Base-by-base conservation (phyloP, 2,888 invertebrate species). In the Sinopyrophorus schimmeli region DNA sequence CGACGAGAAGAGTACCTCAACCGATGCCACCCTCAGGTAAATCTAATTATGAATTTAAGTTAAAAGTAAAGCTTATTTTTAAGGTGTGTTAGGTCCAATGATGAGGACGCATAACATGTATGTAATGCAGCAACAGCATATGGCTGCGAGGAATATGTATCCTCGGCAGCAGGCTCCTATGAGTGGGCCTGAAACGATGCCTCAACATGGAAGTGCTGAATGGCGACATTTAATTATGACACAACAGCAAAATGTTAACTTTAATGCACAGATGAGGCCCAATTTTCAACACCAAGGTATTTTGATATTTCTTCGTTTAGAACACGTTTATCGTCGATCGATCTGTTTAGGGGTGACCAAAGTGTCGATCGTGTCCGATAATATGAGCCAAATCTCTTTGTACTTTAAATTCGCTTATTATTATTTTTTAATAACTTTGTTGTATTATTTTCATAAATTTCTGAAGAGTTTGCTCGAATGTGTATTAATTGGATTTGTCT, bases 1-100 rank as follows among this genome's bases (percentile, higher is more conserved):
- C 74, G 21, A 82, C 83, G 74, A 73, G 84, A 16, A 74, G 83
- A 58, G 79, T 83, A 70, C 80, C 83, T n/a, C 86, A 85, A 59
- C 80, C 83, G 1, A 84, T 85, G 75, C 84, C 84, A 16, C 84
- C 85, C 9, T 83, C 84, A 31, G 84, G 83, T 81, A 70, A 70
- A 62, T 65, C 12, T 23, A 21, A 35, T 26, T 20, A 1, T 16
- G 7, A 40, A 16, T 17, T 14, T 47, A 10, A 21, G 7, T 30
- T 20, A 27, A 10, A 44, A 24, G 16, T n/a, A 15, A 10, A n/a
- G 11, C 26, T 44, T 34, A 39, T 37, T 41, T 43, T 18, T 35
- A 20, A 34, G n/a, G n/a, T n/a, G n/a, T n/a, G n/a, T n/a, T 58
- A 81, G 82, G 82, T 55, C 83, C 83, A 3, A 84, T 84, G 84